These are phyloP conservation scores for Parnassius mnemosyne DNA, from an alignment of 2,888 invertebrate genomes.

Conservation along the genomic window DNA sequence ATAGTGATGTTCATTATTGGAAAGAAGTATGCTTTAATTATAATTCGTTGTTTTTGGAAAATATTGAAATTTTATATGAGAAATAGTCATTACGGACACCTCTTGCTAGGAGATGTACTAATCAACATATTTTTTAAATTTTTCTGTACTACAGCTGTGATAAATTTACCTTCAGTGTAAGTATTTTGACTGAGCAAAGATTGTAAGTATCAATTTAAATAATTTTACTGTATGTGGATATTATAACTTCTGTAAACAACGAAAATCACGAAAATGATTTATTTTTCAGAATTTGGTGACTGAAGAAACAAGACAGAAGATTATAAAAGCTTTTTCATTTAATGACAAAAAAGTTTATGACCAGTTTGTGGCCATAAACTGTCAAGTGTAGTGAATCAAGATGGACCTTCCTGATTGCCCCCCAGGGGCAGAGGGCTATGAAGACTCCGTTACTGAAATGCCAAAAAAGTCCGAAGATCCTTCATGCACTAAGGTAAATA, in stretches of 20 bases:
- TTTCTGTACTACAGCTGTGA: slow-evolving; percentile 13
- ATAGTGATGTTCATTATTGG: neutral
- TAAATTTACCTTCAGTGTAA: slow-evolving; percentile 17
- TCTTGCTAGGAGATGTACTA: too few species aligned
- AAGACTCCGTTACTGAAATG: slow-evolving; percentile 67
- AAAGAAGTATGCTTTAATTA: too few species aligned
- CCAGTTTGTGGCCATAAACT: slow-evolving; percentile 63
- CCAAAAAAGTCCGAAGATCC: slow-evolving; percentile 56
- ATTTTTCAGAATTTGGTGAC: slow-evolving; percentile 17
- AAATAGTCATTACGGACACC: too few species aligned
- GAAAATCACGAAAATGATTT: slow-evolving; percentile 11
- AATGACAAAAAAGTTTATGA: slow-evolving; percentile 54
- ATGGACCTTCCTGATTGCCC: slow-evolving; percentile 77
- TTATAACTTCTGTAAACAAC: neutral
- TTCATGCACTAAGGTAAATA: slow-evolving; percentile 72
- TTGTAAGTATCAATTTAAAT: slow-evolving; percentile 23
- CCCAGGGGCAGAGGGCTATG: slow-evolving; percentile 72
- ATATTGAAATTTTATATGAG: too few species aligned
- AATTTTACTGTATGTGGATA: slow-evolving; percentile 7
- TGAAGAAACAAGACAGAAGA: slow-evolving; percentile 17
- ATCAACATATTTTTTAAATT: neutral
- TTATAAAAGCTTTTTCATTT: slow-evolving; percentile 12
- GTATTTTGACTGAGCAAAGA: slow-evolving; percentile 9
- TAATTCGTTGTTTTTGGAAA: too few species aligned
- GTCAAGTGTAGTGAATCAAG: slow-evolving; percentile 69